Evolutionary conservation across 2,888 invertebrate species (phyloP), one percentile per base, ranked within the genome.

Genomic region (Steromphala cineraria): DNA sequence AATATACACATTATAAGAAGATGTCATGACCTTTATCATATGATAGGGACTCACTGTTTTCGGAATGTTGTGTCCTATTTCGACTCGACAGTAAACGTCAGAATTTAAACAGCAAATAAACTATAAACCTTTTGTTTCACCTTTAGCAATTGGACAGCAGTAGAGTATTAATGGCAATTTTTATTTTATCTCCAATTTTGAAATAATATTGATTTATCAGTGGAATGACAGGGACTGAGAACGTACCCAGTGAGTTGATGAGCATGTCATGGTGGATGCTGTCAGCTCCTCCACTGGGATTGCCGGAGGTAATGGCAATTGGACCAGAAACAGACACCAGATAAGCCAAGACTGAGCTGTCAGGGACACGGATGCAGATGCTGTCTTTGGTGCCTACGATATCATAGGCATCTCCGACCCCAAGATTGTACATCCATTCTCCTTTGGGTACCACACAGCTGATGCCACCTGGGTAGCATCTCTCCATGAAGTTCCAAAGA

Each of bases 241-340:
- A 62, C 24, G 71, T 67, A 89, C 89, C 89, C 31, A 89, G 78
- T 10, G 85, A 84, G 28, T 87, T 81, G 55, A 89, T 81, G 53
- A 89, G 87, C 85, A 85, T 87, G 76, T 85, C 84, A 79, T 89
- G 89, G 62, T 89, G 89, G 24, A 84, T 84, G 78, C 89, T 89
- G 84, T 89, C 89, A 2, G 84, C 85, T 62, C 86, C 89, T 0
- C 89, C 89, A 67, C 88, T 88, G 24, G 87, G 87, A 79, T 89
- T 89, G 67, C 87, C 89, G 0, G 89, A 89, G 0, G 88, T 87
- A 53, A 89, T 74, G 67, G 88, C 88, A 19, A 89, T 79, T 7
- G 89, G 89, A 13, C 89, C 89, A 7, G 88, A 81, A 74, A 88
- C 46, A 62, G 85, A 84, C 78, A 87, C 84, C 46, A 89, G 80